phyloP scores from a whole-genome alignment of 2,888 invertebrate genomes.

The Caenorhabditis panamensis region DNA sequence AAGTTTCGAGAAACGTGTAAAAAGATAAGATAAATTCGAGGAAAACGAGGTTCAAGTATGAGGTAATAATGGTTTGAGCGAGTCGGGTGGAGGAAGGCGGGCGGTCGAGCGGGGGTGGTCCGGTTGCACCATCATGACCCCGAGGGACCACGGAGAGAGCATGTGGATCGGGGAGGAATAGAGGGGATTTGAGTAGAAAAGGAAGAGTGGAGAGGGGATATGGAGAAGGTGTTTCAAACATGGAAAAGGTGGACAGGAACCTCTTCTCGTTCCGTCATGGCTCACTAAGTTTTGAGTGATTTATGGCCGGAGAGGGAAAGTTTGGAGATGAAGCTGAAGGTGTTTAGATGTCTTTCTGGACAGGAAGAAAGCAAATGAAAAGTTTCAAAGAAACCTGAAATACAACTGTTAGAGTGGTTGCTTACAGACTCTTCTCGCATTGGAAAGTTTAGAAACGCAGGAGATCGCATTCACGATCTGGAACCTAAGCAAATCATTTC shows the following conservation, averaged over 20 bases:
- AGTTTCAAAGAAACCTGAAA: no score
- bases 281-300: slow-evolving; percentile 40
- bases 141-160: neutral
- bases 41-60: slow-evolving; percentile 7
- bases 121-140: slow-evolving; percentile 49
- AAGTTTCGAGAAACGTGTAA: neutral
- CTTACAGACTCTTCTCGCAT: no score
- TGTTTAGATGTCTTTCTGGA: neutral
- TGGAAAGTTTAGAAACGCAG: no score
- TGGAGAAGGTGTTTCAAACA: slow-evolving; percentile 20
- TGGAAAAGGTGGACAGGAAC: neutral
- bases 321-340: neutral
- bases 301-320: slow-evolving; percentile 15
- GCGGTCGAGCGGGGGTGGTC: slow-evolving; percentile 17
- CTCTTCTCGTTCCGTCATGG: slow-evolving; percentile 36
- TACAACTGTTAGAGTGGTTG: no score
- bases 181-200: slow-evolving; percentile 31
- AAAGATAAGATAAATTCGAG: slow-evolving; percentile 2
- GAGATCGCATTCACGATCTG: no score
- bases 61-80: slow-evolving; percentile 38
- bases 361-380: no score
- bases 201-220: neutral
- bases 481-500: no score
- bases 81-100: slow-evolving; percentile 44
- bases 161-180: slow-evolving; percentile 6